Evolutionary conservation across 2,113 vertebrate species (phyloP).

Genomic region (Burhinus oedicnemus): DNA sequence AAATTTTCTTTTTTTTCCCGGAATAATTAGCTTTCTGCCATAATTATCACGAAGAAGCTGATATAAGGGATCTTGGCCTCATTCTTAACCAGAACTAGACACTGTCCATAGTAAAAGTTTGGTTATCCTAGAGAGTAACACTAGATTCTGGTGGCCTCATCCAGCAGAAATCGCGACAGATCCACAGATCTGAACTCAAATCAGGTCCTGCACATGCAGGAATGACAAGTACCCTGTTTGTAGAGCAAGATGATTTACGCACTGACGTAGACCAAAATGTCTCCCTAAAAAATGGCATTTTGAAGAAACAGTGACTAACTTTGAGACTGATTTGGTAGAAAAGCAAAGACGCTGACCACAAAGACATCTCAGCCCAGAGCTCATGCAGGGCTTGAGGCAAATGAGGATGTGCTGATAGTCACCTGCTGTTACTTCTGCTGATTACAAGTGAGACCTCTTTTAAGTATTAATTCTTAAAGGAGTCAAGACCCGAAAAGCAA

Average conservation of each 20-base stretch:
- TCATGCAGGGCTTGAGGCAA: neutral
- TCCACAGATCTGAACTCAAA: neutral
- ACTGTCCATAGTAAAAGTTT: neutral
- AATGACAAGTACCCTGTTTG: neutral
- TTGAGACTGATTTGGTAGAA: neutral
- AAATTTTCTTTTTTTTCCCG: too few species aligned
- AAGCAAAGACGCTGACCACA: neutral
- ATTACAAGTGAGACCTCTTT: neutral
- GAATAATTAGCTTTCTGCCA: neutral
- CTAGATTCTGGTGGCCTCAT: neutral
- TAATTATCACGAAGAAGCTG: neutral
- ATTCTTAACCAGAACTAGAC: neutral
- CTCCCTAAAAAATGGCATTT: neutral
- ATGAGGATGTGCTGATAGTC: neutral
- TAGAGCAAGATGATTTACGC: neutral
- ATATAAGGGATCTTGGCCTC: neutral
- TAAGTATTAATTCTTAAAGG: neutral
- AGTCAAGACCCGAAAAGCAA: neutral
- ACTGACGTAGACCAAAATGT: neutral
- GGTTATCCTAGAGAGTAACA: neutral
- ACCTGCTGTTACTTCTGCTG: neutral
- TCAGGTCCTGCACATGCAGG: neutral
- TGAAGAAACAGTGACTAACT: neutral
- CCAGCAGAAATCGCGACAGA: neutral
- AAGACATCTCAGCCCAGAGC: neutral